phyloP scores from a whole-genome alignment of 2,797 vertebrate species.

The Enteromius fasciolatus region DNA sequence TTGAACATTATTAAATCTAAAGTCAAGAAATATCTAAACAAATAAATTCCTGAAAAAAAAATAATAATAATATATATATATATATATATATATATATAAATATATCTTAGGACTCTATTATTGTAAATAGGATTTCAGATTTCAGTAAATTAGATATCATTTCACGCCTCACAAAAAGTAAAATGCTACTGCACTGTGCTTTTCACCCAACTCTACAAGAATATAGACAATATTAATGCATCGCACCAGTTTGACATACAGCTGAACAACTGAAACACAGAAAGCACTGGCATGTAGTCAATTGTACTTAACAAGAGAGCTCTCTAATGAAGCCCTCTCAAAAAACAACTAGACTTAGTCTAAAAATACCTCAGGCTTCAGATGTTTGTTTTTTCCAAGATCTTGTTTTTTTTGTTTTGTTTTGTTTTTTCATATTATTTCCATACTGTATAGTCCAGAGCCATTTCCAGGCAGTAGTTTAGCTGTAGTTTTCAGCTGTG shows the following conservation, averaged over 20 bases:
- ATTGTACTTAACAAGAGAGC: not conserved
- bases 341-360: not conserved
- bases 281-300: conserved; percentile 6
- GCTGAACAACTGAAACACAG: not conserved
- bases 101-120: too few relatives aligned
- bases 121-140: not conserved
- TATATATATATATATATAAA: too few relatives aligned
- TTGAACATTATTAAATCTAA: too few relatives aligned
- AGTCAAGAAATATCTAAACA: too few relatives aligned
- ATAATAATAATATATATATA: too few relatives aligned
- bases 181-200: not conserved
- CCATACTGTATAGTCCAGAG: not conserved
- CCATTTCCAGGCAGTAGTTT: not conserved
- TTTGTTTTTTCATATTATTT: not conserved
- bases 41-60: too few relatives aligned
- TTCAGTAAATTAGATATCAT: not conserved
- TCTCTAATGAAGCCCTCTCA: conserved; percentile 30
- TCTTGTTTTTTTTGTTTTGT: not conserved
- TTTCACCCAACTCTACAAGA: not conserved
- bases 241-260: conserved; percentile 1
- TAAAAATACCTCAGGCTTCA: conserved; percentile 9
- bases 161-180: not conserved
- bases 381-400: not conserved
- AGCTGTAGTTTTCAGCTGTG: not conserved
- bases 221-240: not conserved